Evolutionary conservation across 2,113 vertebrate species (phyloP), one percentile per base, ranked within the genome.

Genomic region (Trachemys scripta): DNA sequence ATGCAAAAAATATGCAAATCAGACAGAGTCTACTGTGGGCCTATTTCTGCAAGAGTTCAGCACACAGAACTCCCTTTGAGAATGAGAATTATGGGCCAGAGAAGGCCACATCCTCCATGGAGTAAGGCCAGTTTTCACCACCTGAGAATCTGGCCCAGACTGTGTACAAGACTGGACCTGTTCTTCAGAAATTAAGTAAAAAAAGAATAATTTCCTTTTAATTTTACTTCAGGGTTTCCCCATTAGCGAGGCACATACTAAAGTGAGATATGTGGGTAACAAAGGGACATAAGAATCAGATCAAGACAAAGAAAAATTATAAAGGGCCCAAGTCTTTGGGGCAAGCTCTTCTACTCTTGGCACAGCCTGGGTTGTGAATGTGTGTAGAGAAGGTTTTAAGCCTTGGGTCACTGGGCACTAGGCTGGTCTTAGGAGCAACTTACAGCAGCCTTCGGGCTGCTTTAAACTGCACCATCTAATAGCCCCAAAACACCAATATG

Each of bases 101-200:
- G 51, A 17, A 90, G 69, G 1, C 1, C 29, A 0, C 0, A 10
- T 90, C 53, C 42, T 90, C 78, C 62, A 17, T 0, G 1, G 47
- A 54, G 17, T 14, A 10, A 49, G 76, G 78, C n/a, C 10, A 35
- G 11, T 90, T 90, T 65, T 27, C 65, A 90, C 22, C 87, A 93
- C 78, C 62, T 92, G 85, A 96, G 87, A 78, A 82, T 93, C 90
- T 87, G 93, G 5, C 88, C 88, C 87, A 42, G 89, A 94, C 42
- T 10, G 27, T 25, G 85, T 80, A 78, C 6, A 92, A 76, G 56
- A 62, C 25, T 42, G 49, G 38, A 12, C n/a, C 80, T 81, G 11
- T 78, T 57, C 38, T 3, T 84, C 87, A 53, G 3, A 95, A 85
- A 56, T 56, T 96, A 95, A 90, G 93, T 31, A 35, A 90, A 89